A percentile compares a stretch with the other conserved stretches of the same genome.
phyloP scores from a whole-genome alignment of 2,888 invertebrate genomes.

The Sympetrum striolatum region DNA sequence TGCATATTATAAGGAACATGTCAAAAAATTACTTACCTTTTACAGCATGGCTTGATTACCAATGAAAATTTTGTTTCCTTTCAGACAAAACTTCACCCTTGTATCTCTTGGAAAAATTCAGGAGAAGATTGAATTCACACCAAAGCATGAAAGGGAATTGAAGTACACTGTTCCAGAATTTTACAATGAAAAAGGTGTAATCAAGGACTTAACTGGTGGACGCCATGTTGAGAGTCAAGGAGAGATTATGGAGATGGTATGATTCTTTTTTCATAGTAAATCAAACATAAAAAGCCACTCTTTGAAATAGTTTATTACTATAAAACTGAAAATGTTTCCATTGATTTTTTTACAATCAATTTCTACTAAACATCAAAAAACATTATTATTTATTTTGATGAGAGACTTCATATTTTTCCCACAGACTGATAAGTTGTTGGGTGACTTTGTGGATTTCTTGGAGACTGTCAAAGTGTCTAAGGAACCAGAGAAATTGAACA shows the following conservation, averaged over 20 bases:
- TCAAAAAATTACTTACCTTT: no score
- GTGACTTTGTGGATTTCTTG: background rate
- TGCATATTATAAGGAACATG: no score
- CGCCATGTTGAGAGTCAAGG: background rate
- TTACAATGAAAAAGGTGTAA: background rate
- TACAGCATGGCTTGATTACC: background rate
- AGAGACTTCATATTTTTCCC: background rate
- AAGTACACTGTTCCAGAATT: background rate
- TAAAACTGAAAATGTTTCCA: background rate
- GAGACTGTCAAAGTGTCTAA: background rate
- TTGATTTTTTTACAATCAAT: background rate
- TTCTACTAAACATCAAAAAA: background rate
- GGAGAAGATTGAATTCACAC: background rate
- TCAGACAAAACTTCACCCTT: slow-evolving; percentile 28
- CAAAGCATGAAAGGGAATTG: background rate
- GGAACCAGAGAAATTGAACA: background rate
- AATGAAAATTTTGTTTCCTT: background rate
- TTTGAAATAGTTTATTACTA: background rate
- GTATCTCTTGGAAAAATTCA: background rate
- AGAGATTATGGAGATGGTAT: background rate
- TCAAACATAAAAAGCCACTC: background rate
- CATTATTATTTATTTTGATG: background rate
- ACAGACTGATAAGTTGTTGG: background rate
- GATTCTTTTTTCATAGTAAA: background rate
- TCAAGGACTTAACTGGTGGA: background rate